Percentiles rank a stretch among this genome's conserved stretches.
Conservation (phyloP, 2,888 invertebrate species). For the Habroteleia sp. region DNA sequence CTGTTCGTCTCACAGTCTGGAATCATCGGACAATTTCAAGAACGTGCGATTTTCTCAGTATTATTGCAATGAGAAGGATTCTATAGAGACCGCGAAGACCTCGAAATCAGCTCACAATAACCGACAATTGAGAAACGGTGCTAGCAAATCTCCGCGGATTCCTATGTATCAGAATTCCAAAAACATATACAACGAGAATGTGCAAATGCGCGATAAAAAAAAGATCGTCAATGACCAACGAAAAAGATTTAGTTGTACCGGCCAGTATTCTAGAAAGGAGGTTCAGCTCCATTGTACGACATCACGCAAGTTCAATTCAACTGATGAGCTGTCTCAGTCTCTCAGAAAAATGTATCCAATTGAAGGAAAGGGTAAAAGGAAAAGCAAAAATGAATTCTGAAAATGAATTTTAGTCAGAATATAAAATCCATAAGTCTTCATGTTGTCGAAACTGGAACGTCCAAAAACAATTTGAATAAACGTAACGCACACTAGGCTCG, state of each 20-base stretch:
- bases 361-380: slow-evolving; percentile 65
- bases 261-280: slow-evolving; percentile 65
- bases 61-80: slow-evolving; percentile 26
- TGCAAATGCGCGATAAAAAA: slow-evolving; percentile 68
- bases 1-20: slow-evolving; percentile 71
- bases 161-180: slow-evolving; percentile 62
- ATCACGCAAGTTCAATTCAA: slow-evolving; percentile 70
- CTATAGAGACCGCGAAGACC: slow-evolving; percentile 4
- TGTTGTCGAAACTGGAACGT: slow-evolving; percentile 67
- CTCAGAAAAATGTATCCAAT: slow-evolving; percentile 72
- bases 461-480: slow-evolving; percentile 70
- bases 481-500: slow-evolving; percentile 67
- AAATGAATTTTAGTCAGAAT: no score
- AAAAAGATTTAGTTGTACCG: slow-evolving; percentile 71
- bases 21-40: slow-evolving; percentile 73
- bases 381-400: slow-evolving; percentile 66
- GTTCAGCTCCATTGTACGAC: slow-evolving; percentile 9
- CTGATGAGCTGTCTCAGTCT: slow-evolving; percentile 74
- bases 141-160: slow-evolving; percentile 56
- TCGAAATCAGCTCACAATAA: slow-evolving; percentile 23
- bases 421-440: no score
- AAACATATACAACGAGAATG: slow-evolving; percentile 65
- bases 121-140: slow-evolving; percentile 2
- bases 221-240: slow-evolving; percentile 44
- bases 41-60: slow-evolving; percentile 67